Percentiles rank a stretch among this genome's conserved stretches.
phyloP scores from a whole-genome alignment of 2,888 invertebrate species.

The Hypolimnas misippus region DNA sequence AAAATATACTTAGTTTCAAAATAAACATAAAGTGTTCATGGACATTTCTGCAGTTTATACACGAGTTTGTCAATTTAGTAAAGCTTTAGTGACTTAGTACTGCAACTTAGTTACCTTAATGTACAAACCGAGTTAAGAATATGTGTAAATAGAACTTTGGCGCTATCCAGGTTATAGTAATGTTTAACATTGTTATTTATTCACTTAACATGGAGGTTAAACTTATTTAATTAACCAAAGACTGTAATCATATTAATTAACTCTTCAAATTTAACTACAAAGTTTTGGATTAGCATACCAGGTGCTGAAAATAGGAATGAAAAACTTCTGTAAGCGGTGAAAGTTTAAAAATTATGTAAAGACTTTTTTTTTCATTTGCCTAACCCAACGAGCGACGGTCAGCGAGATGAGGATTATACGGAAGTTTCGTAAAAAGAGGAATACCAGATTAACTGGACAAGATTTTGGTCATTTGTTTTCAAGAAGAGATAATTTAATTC shows the following conservation, averaged over 20 bases:
- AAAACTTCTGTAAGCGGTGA: constrained; percentile 30
- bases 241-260: constrained; percentile 7
- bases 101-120: background rate
- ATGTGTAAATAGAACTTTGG: constrained; percentile 4
- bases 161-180: background rate
- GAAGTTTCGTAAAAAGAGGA: constrained; percentile 26
- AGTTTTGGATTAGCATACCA: constrained; percentile 10
- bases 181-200: background rate
- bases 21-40: too few species aligned
- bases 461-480: constrained; percentile 7
- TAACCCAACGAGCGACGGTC: constrained; percentile 17
- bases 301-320: constrained; percentile 27
- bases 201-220: background rate
- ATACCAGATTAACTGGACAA: constrained; percentile 7
- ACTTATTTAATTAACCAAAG: constrained; percentile 1
- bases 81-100: background rate
- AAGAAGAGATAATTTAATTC: constrained; percentile 11
- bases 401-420: constrained; percentile 17
- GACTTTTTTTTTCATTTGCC: constrained; percentile 27
- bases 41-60: background rate
- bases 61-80: background rate
- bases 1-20: too few species aligned
- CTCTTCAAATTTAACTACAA: constrained; percentile 7
- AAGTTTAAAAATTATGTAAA: constrained; percentile 32
- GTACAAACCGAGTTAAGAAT: background rate